Conservation (phyloP, 2,113 vertebrate genomes). For the Ancistrus triradiatus region DNA sequence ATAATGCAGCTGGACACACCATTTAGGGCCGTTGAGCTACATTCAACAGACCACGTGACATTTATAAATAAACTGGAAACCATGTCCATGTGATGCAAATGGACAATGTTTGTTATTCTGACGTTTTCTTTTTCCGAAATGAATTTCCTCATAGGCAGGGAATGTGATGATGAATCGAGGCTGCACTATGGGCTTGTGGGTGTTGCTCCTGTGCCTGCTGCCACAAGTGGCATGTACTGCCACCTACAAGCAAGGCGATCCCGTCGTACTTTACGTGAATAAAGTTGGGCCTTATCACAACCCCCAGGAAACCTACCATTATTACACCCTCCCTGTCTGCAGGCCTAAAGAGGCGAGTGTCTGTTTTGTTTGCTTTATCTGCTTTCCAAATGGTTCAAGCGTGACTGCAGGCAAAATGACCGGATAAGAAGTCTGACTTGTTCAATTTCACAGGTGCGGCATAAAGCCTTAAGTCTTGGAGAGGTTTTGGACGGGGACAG, state of each 20-base stretch:
- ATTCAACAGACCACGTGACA: too few relatives aligned
- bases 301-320: constrained; percentile 92
- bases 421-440: too few relatives aligned
- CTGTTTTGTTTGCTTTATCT: not conserved
- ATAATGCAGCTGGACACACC: too few relatives aligned
- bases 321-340: constrained; percentile 87
- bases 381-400: not conserved
- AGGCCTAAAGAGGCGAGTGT: constrained; percentile 76
- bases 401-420: too few relatives aligned
- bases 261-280: constrained; percentile 84
- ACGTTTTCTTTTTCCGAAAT: too few relatives aligned
- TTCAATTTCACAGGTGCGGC: constrained; percentile 62
- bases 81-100: too few relatives aligned
- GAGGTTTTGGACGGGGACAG: constrained; percentile 88
- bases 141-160: constrained; percentile 45
- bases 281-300: constrained; percentile 94
- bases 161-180: constrained; percentile 36
- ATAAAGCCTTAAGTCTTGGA: constrained; percentile 85
- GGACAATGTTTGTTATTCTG: too few relatives aligned
- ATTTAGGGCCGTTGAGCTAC: too few relatives aligned
- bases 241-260: constrained; percentile 75
- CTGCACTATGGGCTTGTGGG: constrained; percentile 49
- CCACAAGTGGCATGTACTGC: constrained; percentile 55
- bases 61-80: too few relatives aligned
- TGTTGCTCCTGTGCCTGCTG: constrained; percentile 62